These are phyloP conservation scores for Homarus americanus DNA, from an alignment of 1,140 invertebrate species.

Conservation along the genomic window DNA sequence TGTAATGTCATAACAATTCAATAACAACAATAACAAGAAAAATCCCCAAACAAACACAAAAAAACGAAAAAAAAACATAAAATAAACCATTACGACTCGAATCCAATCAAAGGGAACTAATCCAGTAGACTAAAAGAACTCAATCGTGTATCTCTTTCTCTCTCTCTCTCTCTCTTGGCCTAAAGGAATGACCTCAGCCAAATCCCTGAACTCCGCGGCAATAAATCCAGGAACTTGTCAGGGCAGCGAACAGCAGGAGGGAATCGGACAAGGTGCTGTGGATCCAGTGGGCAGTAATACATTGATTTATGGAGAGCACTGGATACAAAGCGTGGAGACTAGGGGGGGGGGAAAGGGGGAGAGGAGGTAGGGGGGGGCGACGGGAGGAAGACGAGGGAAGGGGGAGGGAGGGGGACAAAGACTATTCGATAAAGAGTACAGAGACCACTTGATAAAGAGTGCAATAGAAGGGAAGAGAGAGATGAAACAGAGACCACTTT, in stretches of 20 bases:
- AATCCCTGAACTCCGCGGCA: not conserved
- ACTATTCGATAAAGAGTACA: too few species aligned
- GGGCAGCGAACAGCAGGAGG: conserved; percentile 7
- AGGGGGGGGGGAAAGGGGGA: too few species aligned
- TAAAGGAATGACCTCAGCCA: not conserved
- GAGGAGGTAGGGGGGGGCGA: too few species aligned
- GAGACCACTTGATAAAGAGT: too few species aligned
- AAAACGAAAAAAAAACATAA: not conserved
- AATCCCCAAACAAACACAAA: not conserved
- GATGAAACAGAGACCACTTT: too few species aligned
- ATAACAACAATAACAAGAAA: not conserved
- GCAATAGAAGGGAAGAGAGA: too few species aligned
- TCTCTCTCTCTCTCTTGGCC: too few species aligned
- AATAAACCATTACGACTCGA: not conserved
- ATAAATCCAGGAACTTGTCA: conserved; percentile 11
- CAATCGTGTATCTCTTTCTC: conserved; percentile 5
- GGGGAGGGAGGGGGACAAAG: too few species aligned
- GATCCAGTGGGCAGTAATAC: not conserved
- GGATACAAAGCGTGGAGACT: not conserved
- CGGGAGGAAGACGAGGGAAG: too few species aligned
- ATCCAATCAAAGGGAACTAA: not conserved
- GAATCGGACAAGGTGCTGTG: not conserved
- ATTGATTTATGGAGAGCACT: conserved; percentile 6
- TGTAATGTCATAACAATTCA: too few species aligned
- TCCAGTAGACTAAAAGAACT: not conserved